phyloP scores from a whole-genome alignment of 2,113 vertebrate species.

The Myrmecobius fasciatus region DNA sequence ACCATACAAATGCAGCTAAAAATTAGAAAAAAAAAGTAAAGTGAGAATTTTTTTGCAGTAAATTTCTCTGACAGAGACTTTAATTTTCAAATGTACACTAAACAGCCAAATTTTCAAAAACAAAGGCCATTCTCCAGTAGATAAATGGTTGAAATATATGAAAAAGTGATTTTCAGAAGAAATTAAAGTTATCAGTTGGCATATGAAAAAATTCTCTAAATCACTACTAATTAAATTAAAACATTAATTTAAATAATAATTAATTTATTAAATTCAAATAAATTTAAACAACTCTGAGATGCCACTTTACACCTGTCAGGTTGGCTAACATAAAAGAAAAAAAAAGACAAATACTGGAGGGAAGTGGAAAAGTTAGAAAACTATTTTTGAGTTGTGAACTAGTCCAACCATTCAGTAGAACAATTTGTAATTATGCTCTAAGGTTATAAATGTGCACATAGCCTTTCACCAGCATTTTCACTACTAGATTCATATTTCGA shows the following conservation, averaged over 20 bases:
- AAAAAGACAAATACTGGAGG: background rate
- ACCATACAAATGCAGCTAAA: background rate
- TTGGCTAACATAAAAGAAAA: background rate
- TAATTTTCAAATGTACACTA: background rate
- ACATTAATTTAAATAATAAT: too few species aligned
- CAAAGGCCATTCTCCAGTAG: background rate
- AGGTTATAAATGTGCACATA: accelerated
- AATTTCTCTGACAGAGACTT: background rate
- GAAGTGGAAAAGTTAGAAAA: background rate
- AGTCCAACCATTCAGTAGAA: background rate
- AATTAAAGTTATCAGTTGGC: background rate
- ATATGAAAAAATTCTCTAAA: background rate
- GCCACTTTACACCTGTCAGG: background rate
- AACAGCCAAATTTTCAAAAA: background rate
- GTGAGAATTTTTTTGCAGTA: background rate
- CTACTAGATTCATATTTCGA: background rate
- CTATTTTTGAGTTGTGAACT: background rate
- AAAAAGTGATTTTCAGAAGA: background rate
- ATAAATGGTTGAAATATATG: background rate
- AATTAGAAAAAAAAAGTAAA: background rate
- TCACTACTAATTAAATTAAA: background rate
- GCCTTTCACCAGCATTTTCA: background rate
- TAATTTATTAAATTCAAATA: background rate
- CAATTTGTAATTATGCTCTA: background rate
- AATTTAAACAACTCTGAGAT: background rate